Evolutionary conservation across 2,113 vertebrate species (phyloP).

Genomic region (Cyanoderma ruficeps): DNA sequence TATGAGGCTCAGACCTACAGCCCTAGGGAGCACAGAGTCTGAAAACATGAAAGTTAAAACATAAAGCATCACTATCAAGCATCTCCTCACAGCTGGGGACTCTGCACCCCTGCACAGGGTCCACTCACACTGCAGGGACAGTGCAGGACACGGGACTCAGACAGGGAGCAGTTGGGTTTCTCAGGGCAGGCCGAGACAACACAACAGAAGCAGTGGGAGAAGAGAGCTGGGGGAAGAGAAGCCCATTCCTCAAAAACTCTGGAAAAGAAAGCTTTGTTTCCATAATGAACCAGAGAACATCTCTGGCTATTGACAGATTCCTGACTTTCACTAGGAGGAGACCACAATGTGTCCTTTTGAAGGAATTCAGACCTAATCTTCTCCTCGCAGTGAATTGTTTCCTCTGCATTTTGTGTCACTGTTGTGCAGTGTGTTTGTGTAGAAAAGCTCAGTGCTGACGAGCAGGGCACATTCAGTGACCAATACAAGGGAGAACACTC

Average conservation of each 20-base stretch:
- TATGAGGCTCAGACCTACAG: neutral
- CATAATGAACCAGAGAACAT: neutral
- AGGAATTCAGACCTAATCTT: neutral
- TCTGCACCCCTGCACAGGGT: neutral
- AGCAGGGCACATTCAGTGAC: neutral
- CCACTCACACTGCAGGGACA: neutral
- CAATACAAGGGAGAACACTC: neutral
- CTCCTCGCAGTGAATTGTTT: neutral
- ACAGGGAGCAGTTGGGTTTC: neutral
- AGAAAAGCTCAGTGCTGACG: neutral
- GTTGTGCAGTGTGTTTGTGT: neutral
- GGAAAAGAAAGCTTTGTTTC: neutral
- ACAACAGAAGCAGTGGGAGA: neutral
- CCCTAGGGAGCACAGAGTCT: neutral
- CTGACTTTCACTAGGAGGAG: neutral
- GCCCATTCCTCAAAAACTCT: neutral
- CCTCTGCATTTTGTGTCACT: neutral
- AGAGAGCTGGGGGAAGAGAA: neutral
- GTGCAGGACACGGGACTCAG: rapidly evolving
- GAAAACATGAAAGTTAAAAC: neutral
- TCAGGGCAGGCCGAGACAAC: neutral
- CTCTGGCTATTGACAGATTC: neutral
- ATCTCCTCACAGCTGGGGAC: neutral
- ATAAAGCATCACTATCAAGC: neutral
- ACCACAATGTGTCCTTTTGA: neutral